Base-by-base conservation (phyloP, 2,113 vertebrate genomes). In the Gnathonemus longibarbis region DNA sequence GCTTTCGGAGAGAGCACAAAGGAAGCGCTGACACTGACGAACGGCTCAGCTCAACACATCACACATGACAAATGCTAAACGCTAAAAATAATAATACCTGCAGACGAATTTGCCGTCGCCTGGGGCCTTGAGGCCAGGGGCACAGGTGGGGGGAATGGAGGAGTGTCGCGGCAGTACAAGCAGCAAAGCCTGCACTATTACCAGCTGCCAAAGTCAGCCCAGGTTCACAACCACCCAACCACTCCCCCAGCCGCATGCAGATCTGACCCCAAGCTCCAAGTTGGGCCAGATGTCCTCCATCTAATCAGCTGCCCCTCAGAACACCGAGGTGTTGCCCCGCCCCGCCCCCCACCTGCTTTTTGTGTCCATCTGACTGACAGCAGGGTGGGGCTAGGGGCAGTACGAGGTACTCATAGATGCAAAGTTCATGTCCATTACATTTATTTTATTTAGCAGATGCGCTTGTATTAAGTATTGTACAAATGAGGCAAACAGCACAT, bases 41-140 rank as follows among this genome's bases (percentile, higher is more conserved):
- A 90, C 85, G 58, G 31, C 58, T 56, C 56, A 46, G 84, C 15
- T n/a, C 58, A 53, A 13, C 84, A 90, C 56, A 52, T 74, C 89
- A 90, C 83, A 35, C n/a, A 90, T 74, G 42, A 70, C n/a, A 52
- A 88, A 88, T 88, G 87, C 19, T 88, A 66, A 88, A 62, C 35
- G 17, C 56, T 70, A 87, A 90, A 87, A 87, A 87, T 56, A 87
- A 87, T 53, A 87, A 86, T 70, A 49, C 42, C 15, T n/a, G 45
- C 53, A 90, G 84, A 90, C 45, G 70, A 87, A 90, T 90, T 48
- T 8, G n/a, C 21, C 27, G 2, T 62, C 5, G 46, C 87, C 42
- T 49, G 56, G 62, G 10, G n/a, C n/a, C 39, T 31, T 21, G 39
- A 77, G 45, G 66, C 88, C 58, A 52, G 58, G 45, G 45, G 50